These are phyloP conservation scores for Pangasius mekongensis DNA, from an alignment of 2,797 vertebrate species.

Conservation along the genomic window DNA sequence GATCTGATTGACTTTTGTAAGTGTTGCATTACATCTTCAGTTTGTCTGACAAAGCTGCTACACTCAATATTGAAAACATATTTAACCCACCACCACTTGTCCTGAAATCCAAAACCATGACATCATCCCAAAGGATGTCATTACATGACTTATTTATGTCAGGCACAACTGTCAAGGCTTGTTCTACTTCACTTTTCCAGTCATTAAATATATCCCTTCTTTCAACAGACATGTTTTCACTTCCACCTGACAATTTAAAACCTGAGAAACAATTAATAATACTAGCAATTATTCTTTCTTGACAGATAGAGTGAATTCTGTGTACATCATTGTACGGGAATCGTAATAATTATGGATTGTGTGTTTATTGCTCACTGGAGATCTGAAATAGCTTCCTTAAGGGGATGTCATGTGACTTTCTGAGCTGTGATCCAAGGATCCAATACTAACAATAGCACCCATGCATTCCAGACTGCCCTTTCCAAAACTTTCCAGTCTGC, in stretches of 20 bases:
- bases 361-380: neutral
- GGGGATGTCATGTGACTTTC: constrained; percentile 26
- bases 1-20: neutral
- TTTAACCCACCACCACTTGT: constrained; percentile 27
- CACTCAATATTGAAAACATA: constrained; percentile 8
- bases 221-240: neutral
- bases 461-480: constrained; percentile 39
- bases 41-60: constrained; percentile 7
- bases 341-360: neutral
- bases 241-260: neutral
- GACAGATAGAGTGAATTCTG: neutral
- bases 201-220: constrained; percentile 25
- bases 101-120: constrained; percentile 42
- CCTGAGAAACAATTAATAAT: neutral
- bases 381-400: constrained; percentile 22
- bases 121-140: constrained; percentile 23
- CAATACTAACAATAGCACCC: constrained; percentile 36
- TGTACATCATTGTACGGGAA: neutral
- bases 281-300: neutral
- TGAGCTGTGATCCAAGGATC: constrained; percentile 24
- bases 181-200: constrained; percentile 26
- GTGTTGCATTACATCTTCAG: neutral
- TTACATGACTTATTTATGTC: constrained; percentile 23
- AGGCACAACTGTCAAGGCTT: constrained; percentile 28
- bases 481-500: constrained; percentile 33